Base-by-base conservation (phyloP, 2,113 vertebrate genomes). In the Microtus montanus region DNA sequence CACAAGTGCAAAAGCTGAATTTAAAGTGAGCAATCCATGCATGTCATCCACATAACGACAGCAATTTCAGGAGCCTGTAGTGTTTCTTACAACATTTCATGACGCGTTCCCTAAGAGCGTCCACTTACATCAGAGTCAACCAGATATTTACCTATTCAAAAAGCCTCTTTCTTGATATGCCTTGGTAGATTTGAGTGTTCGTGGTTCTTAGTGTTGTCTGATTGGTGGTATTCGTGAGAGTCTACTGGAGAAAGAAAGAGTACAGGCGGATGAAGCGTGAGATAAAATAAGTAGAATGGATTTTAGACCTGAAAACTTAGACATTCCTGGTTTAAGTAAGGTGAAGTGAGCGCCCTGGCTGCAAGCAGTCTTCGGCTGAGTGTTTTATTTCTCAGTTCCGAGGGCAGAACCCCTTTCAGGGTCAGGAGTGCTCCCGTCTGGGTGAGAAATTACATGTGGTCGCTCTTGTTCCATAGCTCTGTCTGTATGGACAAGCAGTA, bases 331-430 rank as follows among this genome's bases (percentile, higher is more conserved):
- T 35, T 85, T 63, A 47, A 68, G 35, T 38, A 64, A 12, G 33
- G 20, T 41, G n/a, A 33, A 63, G 75, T 70, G 63, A 75, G 35
- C 47, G n/a, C 75, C 14, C 47, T 22, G 5, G 61, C 3, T 17
- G 2, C 28, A 26, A 44, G 80, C 22, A 35, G 0, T 3, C 12
- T 66, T 68, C 22, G 63, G 26, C 4, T 22, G 54, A 30, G 64
- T 30, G 11, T 41, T 3, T 5, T 75, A 7, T 52, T 14, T 47
- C 24, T 52, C 10, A 12, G 1, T 44, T 89, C 35, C 17, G 35
- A 47, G 3, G 41, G 3, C 0, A 87, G 20, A 41, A 2, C 8
- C 19, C 44, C 13, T 35, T 75, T 10, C 26, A 24, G 0, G 1
- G 6, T 92, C 35, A 44, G 22, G 88, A 78, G 2, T 30, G 22